Base-by-base conservation (phyloP, 2,888 invertebrate genomes). In the Ceriagrion tenellum region DNA sequence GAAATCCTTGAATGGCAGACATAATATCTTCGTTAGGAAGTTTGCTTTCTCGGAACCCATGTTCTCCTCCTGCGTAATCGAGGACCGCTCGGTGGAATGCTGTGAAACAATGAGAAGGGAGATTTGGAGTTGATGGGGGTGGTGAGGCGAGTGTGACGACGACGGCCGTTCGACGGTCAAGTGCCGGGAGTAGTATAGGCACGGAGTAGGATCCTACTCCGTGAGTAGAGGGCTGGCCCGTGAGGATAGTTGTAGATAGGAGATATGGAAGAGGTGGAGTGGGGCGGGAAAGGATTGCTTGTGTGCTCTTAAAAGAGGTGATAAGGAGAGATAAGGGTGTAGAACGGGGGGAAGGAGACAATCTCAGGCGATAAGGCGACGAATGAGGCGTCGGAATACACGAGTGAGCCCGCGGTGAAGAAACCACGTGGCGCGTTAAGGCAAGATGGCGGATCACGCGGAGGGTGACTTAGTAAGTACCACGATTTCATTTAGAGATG, bases 361-460 rank as follows among this genome's bases (percentile, higher is more conserved):
- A 81, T 81, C 81, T 81, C 81, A 35, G 4, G 81, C 35, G 81
- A 81, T 81, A 81, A 81, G 81, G 81, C 81, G 35, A 81, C 81
- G 81, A 81, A 81, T 81, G 81, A 81, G 81, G 81, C 81, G 81
- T 81, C 81, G 81, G 16, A 30, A 35, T 81, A 35, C 35, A 81
- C 18, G 81, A 10, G 12, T 81, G 81, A 81, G 35, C 35, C 30
- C 81, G 35, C 81, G 81, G 81, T 18, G 81, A 18, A n/a, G 16
- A 35, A 81, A 81, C 81, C 81, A 81, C 81, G 81, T 81, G 81
- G 81, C 81, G 81, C 81, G 30, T 4, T n/a, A 35, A n/a, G 35
- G 35, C 35, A 81, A 81, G 81, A 81, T 81, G 81, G 81, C 81
- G 81, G 81, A 35, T 13, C 6, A 13, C 81, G 81, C 4, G 81